Evolutionary conservation across 2,888 invertebrate species (phyloP), one percentile per base, ranked within the genome.

Genomic region (Acrobasis suavella): DNA sequence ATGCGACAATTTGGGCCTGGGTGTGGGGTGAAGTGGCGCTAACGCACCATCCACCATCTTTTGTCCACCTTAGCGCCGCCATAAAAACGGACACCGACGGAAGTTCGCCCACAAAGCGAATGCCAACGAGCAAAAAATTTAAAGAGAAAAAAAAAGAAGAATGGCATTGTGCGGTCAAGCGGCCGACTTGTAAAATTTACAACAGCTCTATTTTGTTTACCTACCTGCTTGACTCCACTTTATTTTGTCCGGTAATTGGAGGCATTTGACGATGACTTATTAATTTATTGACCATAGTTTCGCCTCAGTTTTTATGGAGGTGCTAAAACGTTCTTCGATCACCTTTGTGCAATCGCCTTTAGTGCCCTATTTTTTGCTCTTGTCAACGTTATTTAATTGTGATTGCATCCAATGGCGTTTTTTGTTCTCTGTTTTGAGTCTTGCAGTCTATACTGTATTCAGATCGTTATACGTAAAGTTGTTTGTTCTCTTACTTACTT

Each of bases 161-260:
- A 87, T 79, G 78, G 89, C 88, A 91, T 86, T 89, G 89, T 89
- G 88, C 82, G 85, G 85, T 86, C 73, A 82, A 75, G 75, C 77
- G 84, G 76, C 78, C 78, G 72, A 80, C 85, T 91, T 87, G 88
- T 90, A 85, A 90, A 91, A 91, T 92, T 91, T 91, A 91, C 82
- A 91, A 91, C 91, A 89, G 85, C 91, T 91, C 89, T 90, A 91
- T 91, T 89, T 86, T 90, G 88, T 89, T 88, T 91, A 91, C 91
- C 91, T 91, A 91, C 91, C 91, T 92, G 91, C 89, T 82, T 83
- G 81, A 87, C 81, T 88, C 76, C 76, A 74, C 81, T 84, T 86
- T 86, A 85, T 87, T 88, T 86, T 89, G 86, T 88, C 72, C 80
- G 67, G 85, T 92, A 89, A 91, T 91, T 91, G 91, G 86, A 84